Base-by-base conservation (phyloP, 2,888 invertebrate genomes). In the Cephus spinipes region DNA sequence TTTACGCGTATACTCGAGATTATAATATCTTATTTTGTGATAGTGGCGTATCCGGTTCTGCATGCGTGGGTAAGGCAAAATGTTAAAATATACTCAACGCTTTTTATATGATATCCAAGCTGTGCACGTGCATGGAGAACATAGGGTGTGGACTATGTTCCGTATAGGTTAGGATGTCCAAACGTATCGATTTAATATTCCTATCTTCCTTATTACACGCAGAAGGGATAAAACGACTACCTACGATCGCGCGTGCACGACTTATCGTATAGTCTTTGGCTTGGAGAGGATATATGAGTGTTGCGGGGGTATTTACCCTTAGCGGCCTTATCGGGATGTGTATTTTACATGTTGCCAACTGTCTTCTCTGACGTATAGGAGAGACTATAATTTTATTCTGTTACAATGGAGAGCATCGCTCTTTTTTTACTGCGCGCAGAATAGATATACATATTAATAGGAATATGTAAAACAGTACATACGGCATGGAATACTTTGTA, bases 1-100 rank as follows among this genome's bases (percentile, higher is more conserved):
- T 89, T 90, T 89, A 88, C 85, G 85, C 80, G 82, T 84, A 79
- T 79, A 83, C 84, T 85, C 85, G 85, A 88, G 89, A 89, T 89
- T 90, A 89, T 89, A 87, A 89, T 89, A 88, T 89, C 88, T 89
- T 88, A 87, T 88, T 89, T 85, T 87, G 87, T 84, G 85, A 83
- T 36, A 80, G 77, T 81, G 80, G 82, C 80, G 84, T 85, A 87
- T 89, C 89, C 87, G 88, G 87, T 87, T 89, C 81, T 88, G 81
- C 75, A 75, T 83, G 85, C 82, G 86, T 84, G 87, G 84, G 87
- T 83, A 76, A 78, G 78, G 82, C 76, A 79, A 80, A 83, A 85
- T 82, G 81, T 77, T 81, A 81, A 83, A 85, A 85, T 85, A 79
- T 81, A 85, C 83, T 84, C 84, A 74, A 83, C 83, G 86, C 85